phyloP scores from a whole-genome alignment of 2,888 invertebrate species.

The Lacanobia oleracea region DNA sequence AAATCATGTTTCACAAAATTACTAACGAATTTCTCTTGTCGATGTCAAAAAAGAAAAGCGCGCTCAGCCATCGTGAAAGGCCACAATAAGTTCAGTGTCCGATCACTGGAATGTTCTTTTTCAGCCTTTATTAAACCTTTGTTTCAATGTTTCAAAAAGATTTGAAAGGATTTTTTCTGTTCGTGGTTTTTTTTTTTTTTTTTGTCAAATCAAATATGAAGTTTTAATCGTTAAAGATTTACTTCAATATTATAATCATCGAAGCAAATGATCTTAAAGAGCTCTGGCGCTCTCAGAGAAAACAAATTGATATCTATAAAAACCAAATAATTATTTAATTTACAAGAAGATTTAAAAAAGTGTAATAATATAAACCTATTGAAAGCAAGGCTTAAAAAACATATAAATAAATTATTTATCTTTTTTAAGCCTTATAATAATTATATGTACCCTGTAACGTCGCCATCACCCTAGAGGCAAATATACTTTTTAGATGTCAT shows the following conservation, averaged over 20 bases:
- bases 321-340: too few species aligned
- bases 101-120: background rate
- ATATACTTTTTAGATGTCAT: too few species aligned
- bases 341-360: too few species aligned
- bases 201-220: background rate
- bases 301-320: too few species aligned
- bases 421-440: too few species aligned
- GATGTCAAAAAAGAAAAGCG: conserved; percentile 6
- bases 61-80: conserved; percentile 7
- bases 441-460: too few species aligned
- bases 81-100: conserved; percentile 1
- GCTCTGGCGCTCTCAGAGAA: background rate
- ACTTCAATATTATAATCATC: background rate
- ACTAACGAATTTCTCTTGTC: conserved; percentile 12
- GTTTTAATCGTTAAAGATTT: background rate
- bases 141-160: background rate
- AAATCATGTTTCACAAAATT: conserved; percentile 18
- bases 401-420: too few species aligned
- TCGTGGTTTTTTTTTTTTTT: background rate
- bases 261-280: background rate
- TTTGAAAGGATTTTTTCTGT: background rate
- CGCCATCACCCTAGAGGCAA: too few species aligned
- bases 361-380: too few species aligned
- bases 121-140: conserved; percentile 2
- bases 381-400: too few species aligned